A percentile compares a stretch with the other conserved stretches of the same genome.
These are phyloP conservation scores for Henricia sp. DNA, from an alignment of 53 echinoderm and acorn worm species.

Conservation along the genomic window DNA sequence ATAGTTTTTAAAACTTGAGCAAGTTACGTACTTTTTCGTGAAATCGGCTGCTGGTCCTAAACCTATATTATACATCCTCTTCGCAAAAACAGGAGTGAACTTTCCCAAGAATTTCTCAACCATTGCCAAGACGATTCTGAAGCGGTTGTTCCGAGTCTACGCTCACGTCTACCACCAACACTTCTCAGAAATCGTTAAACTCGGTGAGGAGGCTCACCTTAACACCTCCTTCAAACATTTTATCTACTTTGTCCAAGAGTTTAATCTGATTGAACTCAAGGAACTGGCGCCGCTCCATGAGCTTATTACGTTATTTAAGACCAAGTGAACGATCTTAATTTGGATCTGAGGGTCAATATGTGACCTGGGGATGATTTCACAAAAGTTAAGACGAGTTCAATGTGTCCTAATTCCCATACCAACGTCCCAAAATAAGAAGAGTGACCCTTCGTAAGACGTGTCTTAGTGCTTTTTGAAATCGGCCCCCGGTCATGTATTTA, in stretches of 20 bases:
- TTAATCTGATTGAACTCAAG: constrained; percentile 95
- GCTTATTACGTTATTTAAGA: constrained; percentile 72
- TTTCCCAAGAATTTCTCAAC: constrained; percentile 99
- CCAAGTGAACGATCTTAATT: constrained; percentile 52
- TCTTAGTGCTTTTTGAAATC: no score
- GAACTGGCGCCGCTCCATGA: constrained; percentile 97
- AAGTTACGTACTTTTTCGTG: no score
- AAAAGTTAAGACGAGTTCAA: no score
- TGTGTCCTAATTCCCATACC: no score
- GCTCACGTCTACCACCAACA: constrained; percentile 99
- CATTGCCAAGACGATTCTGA: constrained; percentile 98
- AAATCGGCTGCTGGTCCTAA: no score
- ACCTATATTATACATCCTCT: neutral
- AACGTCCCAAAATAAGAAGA: no score
- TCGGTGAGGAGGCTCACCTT: constrained; percentile 96
- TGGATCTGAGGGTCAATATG: no score
- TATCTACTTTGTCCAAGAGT: constrained; percentile 99
- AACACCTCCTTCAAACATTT: constrained; percentile 99
- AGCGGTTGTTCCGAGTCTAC: constrained; percentile 98
- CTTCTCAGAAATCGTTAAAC: constrained; percentile 89
- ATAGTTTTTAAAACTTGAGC: neutral
- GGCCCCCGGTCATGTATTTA: no score
- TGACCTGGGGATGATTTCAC: no score
- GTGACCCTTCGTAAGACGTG: no score
- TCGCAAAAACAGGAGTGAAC: constrained; percentile 81